A percentile compares a stretch with the other conserved stretches of the same genome.
These are phyloP conservation scores for Sinopyrophorus schimmeli DNA, from an alignment of 2,888 invertebrate genomes.

Conservation along the genomic window DNA sequence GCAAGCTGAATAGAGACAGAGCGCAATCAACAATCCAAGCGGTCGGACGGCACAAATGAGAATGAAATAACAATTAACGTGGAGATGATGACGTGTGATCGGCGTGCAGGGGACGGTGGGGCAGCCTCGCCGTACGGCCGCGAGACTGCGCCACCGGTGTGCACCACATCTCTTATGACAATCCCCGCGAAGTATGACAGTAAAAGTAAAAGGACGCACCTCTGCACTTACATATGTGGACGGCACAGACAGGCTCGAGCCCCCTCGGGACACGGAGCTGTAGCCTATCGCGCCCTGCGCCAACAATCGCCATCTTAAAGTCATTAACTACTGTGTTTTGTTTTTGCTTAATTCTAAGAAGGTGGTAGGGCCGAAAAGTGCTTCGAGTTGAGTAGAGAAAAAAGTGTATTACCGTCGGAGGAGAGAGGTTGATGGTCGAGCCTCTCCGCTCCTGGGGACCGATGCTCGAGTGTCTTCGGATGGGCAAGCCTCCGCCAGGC, in stretches of 20 bases:
- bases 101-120: conserved; percentile 38
- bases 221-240: conserved; percentile 65
- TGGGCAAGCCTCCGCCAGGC: conserved; percentile 77
- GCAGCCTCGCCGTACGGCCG: conserved; percentile 33
- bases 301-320: conserved; percentile 65
- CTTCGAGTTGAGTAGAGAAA: neutral
- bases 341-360: too few relatives aligned
- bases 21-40: conserved; percentile 62
- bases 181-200: conserved; percentile 40
- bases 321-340: too few relatives aligned
- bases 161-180: too few relatives aligned
- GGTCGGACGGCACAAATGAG: conserved; percentile 54
- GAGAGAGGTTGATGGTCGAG: conserved; percentile 82
- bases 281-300: conserved; percentile 56
- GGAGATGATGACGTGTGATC: conserved; percentile 41
- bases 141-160: conserved; percentile 38
- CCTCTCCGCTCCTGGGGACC: conserved; percentile 87
- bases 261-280: conserved; percentile 60
- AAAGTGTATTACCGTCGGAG: conserved; percentile 72
- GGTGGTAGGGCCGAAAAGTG: conserved; percentile 8
- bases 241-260: conserved; percentile 84
- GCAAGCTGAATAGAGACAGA: conserved; percentile 77
- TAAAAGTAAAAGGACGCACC: conserved; percentile 36
- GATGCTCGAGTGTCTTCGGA: conserved; percentile 87
- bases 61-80: conserved; percentile 49